These are phyloP conservation scores for Marasmarcha lunaedactyla DNA, from an alignment of 2,888 invertebrate species.

Conservation along the genomic window DNA sequence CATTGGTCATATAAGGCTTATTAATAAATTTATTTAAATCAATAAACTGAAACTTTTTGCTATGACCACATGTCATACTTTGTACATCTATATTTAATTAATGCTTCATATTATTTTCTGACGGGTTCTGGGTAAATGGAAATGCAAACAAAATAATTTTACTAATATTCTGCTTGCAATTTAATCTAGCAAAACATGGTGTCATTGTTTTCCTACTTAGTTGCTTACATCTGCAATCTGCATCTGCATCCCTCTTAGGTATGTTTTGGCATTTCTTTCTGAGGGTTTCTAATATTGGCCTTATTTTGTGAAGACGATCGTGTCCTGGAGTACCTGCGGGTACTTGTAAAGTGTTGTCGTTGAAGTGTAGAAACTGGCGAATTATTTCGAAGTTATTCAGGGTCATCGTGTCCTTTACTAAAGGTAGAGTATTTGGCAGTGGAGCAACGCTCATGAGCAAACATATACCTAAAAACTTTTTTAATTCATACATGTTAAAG, in stretches of 20 bases:
- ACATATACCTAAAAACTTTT: conserved; percentile 12
- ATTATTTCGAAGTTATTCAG: conserved; percentile 15
- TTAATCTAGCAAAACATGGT: no score
- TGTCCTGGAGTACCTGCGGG: neutral
- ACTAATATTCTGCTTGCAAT: no score
- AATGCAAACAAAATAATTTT: no score
- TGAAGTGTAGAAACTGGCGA: conserved; percentile 11
- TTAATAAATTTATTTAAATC: no score
- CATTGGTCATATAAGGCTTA: no score
- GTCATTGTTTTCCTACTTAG: no score
- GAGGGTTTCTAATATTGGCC: conserved; percentile 8
- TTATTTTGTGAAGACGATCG: neutral
- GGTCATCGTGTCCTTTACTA: conserved; percentile 12
- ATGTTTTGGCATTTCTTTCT: conserved; percentile 9
- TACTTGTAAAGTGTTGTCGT: conserved; percentile 3
- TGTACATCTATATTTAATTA: no score
- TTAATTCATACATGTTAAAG: conserved; percentile 7
- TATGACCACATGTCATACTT: no score
- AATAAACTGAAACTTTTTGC: no score
- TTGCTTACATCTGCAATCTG: no score
- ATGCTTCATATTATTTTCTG: no score
- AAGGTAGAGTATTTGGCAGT: conserved; percentile 11
- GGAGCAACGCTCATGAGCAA: conserved; percentile 5
- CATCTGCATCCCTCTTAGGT: conserved; percentile 8
- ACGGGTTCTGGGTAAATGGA: no score